phyloP scores from a whole-genome alignment of 2,888 invertebrate species.

The Lepidochrysops patricia region DNA sequence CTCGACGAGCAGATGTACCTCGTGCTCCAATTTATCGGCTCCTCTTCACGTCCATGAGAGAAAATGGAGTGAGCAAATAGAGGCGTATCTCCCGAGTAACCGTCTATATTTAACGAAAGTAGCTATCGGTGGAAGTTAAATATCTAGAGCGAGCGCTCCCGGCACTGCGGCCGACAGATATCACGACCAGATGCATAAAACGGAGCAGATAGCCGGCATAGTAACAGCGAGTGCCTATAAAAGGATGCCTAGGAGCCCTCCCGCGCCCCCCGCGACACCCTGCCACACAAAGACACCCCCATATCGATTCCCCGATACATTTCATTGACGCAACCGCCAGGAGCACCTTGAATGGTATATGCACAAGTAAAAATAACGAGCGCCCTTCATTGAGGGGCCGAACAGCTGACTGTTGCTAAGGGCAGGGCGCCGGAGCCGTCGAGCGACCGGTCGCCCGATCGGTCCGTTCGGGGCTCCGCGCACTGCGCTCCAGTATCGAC shows the following conservation, averaged over 20 bases:
- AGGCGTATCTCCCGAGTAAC: neutral
- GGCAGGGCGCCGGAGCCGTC: constrained; percentile 24
- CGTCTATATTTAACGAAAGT: neutral
- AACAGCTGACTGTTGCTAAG: constrained; percentile 32
- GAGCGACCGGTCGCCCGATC: constrained; percentile 16
- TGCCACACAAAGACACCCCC: neutral
- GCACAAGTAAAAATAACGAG: constrained; percentile 29
- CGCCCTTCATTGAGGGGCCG: constrained; percentile 25
- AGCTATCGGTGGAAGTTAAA: neutral
- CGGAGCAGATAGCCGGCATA: neutral
- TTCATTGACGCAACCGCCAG: constrained; percentile 14
- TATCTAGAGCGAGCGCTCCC: neutral
- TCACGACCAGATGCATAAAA: neutral
- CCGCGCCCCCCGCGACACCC: neutral
- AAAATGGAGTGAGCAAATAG: neutral
- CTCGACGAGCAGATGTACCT: neutral
- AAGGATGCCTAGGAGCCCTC: neutral
- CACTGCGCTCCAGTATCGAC: constrained; percentile 37
- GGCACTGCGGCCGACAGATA: neutral
- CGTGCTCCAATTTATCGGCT: neutral
- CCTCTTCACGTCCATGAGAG: neutral
- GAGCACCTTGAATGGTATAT: constrained; percentile 19
- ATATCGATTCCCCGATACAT: constrained; percentile 8
- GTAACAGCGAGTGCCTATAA: neutral
- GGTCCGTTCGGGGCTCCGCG: constrained; percentile 20